Conservation (phyloP, 2,888 invertebrate genomes). For the Fragum fragum region DNA sequence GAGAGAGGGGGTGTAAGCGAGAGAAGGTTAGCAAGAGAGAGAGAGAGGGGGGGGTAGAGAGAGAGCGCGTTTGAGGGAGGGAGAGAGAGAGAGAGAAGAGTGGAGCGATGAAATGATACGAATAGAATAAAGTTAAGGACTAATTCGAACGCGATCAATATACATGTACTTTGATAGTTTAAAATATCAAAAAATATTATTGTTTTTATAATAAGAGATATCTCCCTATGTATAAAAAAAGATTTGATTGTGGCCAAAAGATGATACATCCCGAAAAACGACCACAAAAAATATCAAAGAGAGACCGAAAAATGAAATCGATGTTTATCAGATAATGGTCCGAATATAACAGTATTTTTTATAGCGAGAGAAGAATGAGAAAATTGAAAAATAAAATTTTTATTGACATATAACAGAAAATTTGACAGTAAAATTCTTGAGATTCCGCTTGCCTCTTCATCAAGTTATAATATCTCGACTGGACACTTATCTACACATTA, state of each 20-base stretch:
- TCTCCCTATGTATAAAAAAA: not conserved
- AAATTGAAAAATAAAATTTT: slow-evolving; percentile 25
- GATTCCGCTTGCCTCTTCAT: slow-evolving; percentile 24
- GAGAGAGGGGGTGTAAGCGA: not conserved
- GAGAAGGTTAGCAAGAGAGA: too few relatives aligned
- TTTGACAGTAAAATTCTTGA: slow-evolving; percentile 25
- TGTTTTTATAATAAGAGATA: too few relatives aligned
- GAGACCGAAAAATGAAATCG: not conserved
- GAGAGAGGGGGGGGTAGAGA: not conserved
- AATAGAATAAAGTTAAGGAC: not conserved
- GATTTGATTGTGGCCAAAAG: not conserved
- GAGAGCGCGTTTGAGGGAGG: not conserved
- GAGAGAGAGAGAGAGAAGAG: not conserved
- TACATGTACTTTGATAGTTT: too few relatives aligned
- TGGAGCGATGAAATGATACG: not conserved
- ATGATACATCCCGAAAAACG: not conserved
- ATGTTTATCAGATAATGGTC: slow-evolving; percentile 14
- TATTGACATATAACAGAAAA: slow-evolving; percentile 30
- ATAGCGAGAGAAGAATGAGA: not conserved
- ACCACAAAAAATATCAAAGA: not conserved
- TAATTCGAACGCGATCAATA: not conserved
- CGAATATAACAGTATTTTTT: slow-evolving; percentile 18
- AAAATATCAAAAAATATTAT: too few relatives aligned
- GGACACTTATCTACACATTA: slow-evolving; percentile 26
- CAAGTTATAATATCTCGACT: slow-evolving; percentile 18